Evolutionary conservation across 92 coral and sea anemone species (phyloP).

Genomic region (Scolanthus callimorphus): DNA sequence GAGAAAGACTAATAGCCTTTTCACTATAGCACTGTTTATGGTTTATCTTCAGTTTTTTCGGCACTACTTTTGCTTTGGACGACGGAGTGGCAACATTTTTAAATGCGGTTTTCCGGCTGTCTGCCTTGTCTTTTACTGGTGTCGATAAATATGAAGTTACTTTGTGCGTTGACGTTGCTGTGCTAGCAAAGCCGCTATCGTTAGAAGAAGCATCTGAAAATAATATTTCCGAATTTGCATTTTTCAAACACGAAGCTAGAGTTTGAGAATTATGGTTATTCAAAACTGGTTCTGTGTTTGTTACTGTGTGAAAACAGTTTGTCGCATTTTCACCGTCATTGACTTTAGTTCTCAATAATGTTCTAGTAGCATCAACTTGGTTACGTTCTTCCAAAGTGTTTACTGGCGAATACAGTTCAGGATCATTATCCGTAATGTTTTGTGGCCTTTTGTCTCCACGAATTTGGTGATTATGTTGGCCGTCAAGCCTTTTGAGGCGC

Average conservation of each 20-base stretch:
- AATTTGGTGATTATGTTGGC: constrained; percentile 1
- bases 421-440: neutral
- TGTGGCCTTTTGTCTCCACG: constrained; percentile 10
- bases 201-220: constrained; percentile 81
- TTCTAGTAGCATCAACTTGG: neutral
- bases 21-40: neutral
- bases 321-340: neutral
- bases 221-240: constrained; percentile 41
- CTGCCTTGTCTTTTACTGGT: neutral
- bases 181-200: constrained; percentile 80
- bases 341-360: neutral
- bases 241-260: constrained; percentile 28
- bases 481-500: neutral
- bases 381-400: neutral
- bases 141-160: constrained; percentile 10
- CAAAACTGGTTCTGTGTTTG: neutral
- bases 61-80: constrained; percentile 30
- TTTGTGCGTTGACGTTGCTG: constrained; percentile 31
- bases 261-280: constrained; percentile 5
- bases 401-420: constrained; percentile 10
- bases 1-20: constrained; percentile 45
- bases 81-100: constrained; percentile 7
- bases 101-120: neutral
- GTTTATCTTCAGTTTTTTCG: constrained; percentile 37
- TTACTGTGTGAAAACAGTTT: neutral